Conservation (phyloP, 2,888 invertebrate genomes). For the Perizoma affinitatum region DNA sequence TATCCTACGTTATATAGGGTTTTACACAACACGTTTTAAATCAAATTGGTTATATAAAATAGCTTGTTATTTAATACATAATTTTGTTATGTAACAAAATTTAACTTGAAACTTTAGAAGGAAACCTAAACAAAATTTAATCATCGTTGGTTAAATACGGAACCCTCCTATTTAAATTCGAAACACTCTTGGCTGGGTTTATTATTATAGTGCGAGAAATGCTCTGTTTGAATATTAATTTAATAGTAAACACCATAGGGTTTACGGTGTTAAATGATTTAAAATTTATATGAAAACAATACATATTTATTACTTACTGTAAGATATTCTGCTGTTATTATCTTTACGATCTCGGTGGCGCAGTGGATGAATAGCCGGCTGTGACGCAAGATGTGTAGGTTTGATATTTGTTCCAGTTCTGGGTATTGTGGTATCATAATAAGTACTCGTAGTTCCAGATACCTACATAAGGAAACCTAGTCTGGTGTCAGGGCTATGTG, state of each 20-base stretch:
- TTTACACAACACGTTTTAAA: no score
- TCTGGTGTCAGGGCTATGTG: no score
- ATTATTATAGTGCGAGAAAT: constrained; percentile 5
- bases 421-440: no score
- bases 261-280: constrained; percentile 9
- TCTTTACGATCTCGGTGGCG: no score
- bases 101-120: background rate
- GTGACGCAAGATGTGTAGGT: no score
- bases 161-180: background rate
- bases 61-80: background rate
- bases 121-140: background rate
- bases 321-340: background rate
- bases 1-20: no score
- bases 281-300: constrained; percentile 11
- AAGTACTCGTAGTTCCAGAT: no score
- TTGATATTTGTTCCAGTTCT: no score
- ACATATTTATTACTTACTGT: constrained; percentile 11
- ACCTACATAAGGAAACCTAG: no score
- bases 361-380: no score
- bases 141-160: background rate
- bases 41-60: no score
- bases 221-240: constrained; percentile 5
- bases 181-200: constrained; percentile 2
- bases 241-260: constrained; percentile 8
- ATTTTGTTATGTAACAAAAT: background rate